phyloP scores from a whole-genome alignment of 2,888 invertebrate genomes.

The Pteria penguin region DNA sequence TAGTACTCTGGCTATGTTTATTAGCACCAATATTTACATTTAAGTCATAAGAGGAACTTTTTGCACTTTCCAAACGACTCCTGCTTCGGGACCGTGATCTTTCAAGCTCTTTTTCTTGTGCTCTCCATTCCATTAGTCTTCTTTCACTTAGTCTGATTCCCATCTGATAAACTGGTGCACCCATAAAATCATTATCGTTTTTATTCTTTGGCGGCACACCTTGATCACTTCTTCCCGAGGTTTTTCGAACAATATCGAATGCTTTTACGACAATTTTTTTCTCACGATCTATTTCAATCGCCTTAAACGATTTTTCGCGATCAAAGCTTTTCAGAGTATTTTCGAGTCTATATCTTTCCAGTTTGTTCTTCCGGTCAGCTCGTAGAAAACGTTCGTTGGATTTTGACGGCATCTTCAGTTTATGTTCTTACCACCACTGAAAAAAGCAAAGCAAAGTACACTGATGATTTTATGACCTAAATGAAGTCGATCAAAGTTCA shows the following conservation, averaged over 20 bases:
- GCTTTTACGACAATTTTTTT: conserved; percentile 54
- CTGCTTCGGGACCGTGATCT: conserved; percentile 41
- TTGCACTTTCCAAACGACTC: conserved; percentile 35
- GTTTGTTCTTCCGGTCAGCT: conserved; percentile 62
- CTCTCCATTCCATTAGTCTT: conserved; percentile 56
- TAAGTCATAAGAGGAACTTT: neutral
- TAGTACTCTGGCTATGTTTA: neutral
- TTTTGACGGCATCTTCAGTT: conserved; percentile 22
- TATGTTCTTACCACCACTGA: neutral
- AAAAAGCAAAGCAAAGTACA: too few species aligned
- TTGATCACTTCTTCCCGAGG: conserved; percentile 61
- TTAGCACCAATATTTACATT: neutral
- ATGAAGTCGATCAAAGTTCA: too few species aligned
- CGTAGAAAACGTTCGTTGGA: conserved; percentile 59
- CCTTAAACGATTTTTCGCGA: conserved; percentile 48
- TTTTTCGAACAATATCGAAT: conserved; percentile 54
- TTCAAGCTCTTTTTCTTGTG: conserved; percentile 54
- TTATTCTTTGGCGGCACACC: conserved; percentile 55
- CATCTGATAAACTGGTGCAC: conserved; percentile 51
- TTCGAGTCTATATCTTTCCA: conserved; percentile 58
- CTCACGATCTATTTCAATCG: conserved; percentile 59
- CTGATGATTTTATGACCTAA: too few species aligned
- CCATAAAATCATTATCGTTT: conserved; percentile 57
- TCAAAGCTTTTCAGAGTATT: conserved; percentile 53
- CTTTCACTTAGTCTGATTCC: conserved; percentile 57